A percentile compares a stretch with the other conserved stretches of the same genome.
Conservation (phyloP, 2,888 invertebrate species). For the Aphidoletes aphidimyza region DNA sequence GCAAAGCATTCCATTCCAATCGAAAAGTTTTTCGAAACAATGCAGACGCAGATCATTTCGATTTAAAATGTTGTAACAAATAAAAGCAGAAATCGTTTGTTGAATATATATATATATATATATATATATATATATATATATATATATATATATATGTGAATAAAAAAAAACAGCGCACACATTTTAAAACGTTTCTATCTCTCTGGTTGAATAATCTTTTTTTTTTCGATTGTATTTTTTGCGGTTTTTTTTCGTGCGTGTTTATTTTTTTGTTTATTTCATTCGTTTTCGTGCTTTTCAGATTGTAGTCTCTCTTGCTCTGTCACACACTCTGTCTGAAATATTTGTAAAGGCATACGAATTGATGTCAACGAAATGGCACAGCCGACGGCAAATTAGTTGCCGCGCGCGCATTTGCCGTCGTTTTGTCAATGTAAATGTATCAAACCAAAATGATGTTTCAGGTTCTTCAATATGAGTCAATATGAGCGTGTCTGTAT, state of each 20-base stretch:
- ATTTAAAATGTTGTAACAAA: slow-evolving; percentile 34
- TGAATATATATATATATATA: background rate
- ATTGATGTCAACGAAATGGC: background rate
- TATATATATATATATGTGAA: background rate
- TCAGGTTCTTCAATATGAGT: too few relatives aligned
- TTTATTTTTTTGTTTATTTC: background rate
- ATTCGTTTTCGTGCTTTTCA: background rate
- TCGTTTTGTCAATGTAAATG: background rate
- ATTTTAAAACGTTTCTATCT: slow-evolving; percentile 19
- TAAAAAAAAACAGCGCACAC: background rate
- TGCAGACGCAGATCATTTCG: slow-evolving; percentile 12
- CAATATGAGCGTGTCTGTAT: background rate
- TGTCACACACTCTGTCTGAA: background rate
- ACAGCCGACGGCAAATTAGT: slow-evolving; percentile 50
- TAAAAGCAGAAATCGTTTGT: slow-evolving; percentile 19
- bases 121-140: too few relatives aligned
- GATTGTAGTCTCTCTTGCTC: background rate
- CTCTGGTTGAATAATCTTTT: background rate
- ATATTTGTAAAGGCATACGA: background rate
- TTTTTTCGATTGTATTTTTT: background rate
- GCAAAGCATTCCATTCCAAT: background rate
- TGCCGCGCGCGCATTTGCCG: background rate
- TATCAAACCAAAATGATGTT: background rate
- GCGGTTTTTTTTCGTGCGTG: background rate
- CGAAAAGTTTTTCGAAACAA: slow-evolving; percentile 10